Evolutionary conservation across 2,888 invertebrate species (phyloP).

Genomic region (Eupithecia exiguata): DNA sequence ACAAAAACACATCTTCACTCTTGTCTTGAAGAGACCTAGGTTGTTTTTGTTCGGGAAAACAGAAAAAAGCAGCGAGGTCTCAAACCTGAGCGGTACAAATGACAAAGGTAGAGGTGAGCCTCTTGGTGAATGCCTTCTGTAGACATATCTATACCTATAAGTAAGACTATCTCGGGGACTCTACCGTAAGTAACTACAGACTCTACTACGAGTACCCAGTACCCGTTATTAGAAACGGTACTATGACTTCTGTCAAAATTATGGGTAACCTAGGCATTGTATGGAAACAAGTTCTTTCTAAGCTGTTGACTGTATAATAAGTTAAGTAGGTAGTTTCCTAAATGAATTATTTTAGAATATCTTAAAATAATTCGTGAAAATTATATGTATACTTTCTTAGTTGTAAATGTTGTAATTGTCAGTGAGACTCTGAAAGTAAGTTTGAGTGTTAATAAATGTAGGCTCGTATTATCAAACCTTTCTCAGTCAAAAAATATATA

Average conservation of each 20-base stretch:
- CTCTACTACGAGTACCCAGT: background rate
- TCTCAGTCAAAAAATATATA: background rate
- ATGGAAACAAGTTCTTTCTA: conserved; percentile 1
- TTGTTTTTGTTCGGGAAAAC: background rate
- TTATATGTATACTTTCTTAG: background rate
- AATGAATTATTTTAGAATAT: background rate
- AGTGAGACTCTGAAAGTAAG: background rate
- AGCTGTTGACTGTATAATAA: conserved; percentile 2
- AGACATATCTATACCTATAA: background rate
- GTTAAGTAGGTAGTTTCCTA: background rate
- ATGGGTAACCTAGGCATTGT: background rate
- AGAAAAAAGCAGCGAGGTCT: background rate
- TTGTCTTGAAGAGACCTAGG: background rate
- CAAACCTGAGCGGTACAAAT: background rate
- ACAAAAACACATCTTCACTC: background rate
- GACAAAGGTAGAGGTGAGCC: background rate
- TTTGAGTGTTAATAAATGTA: no score
- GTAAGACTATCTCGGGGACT: background rate
- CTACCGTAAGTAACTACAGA: background rate
- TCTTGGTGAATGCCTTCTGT: background rate
- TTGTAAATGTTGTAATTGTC: background rate
- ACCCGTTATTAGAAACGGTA: background rate
- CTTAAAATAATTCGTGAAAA: background rate
- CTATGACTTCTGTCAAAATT: background rate
- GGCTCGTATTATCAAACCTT: no score